Percentiles rank a stretch among this genome's conserved stretches.
These are phyloP conservation scores for Zaprionus ghesquierei DNA, from an alignment of 1,140 invertebrate genomes.

Conservation along the genomic window DNA sequence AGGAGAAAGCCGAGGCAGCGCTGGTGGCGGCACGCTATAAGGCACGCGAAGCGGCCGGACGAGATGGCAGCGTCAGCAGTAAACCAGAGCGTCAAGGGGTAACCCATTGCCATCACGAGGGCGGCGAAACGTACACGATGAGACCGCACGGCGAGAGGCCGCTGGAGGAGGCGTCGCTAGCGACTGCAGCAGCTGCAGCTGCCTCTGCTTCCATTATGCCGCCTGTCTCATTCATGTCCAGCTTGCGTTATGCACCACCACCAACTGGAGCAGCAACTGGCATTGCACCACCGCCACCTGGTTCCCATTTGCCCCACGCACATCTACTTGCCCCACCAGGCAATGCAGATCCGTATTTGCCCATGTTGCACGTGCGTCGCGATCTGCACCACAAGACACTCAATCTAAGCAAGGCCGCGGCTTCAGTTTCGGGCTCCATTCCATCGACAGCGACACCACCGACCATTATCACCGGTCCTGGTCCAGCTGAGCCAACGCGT, in stretches of 20 bases:
- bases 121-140: constrained; percentile 87
- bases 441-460: constrained; percentile 34
- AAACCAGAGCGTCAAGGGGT: constrained; percentile 84
- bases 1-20: constrained; percentile 61
- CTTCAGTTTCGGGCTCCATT: constrained; percentile 38
- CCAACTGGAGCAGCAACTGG: constrained; percentile 11
- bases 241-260: constrained; percentile 46
- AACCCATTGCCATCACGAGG: constrained; percentile 87
- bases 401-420: constrained; percentile 49
- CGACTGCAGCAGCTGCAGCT: background rate
- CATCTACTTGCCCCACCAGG: constrained; percentile 50
- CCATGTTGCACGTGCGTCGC: constrained; percentile 88
- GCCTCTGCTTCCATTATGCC: background rate
- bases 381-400: constrained; percentile 86
- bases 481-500: constrained; percentile 48
- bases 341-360: constrained; percentile 83
- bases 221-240: constrained; percentile 8
- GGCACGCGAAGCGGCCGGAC: constrained; percentile 11
- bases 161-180: constrained; percentile 27
- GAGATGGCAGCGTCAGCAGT: background rate
- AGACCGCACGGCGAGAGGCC: constrained; percentile 82
- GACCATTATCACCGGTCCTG: constrained; percentile 71
- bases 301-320: constrained; percentile 15
- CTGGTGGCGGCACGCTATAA: constrained; percentile 59
- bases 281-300: constrained; percentile 19